Evolutionary conservation across 1,140 invertebrate species (phyloP).

Genomic region (Rhopalosiphum maidis): DNA sequence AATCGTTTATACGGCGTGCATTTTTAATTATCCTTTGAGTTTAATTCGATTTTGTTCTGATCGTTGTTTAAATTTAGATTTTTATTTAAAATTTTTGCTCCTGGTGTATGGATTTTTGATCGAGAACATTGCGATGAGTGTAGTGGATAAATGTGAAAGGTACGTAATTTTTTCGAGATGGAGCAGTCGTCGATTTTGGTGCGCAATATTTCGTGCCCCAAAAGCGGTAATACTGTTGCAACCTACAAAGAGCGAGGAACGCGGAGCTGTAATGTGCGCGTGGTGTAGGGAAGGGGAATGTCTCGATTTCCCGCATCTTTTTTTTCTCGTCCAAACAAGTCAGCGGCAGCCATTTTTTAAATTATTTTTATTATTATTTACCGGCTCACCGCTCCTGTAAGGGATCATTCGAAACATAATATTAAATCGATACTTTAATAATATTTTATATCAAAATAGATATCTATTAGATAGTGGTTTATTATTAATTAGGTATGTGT

Average conservation of each 20-base stretch:
- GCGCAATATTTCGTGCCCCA: background rate
- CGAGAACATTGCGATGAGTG: background rate
- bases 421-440: too few relatives aligned
- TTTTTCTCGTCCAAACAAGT: background rate
- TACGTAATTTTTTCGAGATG: background rate
- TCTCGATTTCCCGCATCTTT: background rate
- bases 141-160: too few relatives aligned
- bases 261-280: too few relatives aligned
- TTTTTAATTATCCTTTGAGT: too few relatives aligned
- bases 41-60: too few relatives aligned
- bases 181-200: background rate
- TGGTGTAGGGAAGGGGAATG: background rate
- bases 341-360: background rate
- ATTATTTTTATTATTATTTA: background rate
- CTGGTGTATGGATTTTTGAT: too few relatives aligned
- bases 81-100: too few relatives aligned
- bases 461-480: too few relatives aligned
- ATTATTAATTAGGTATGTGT: too few relatives aligned
- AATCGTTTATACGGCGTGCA: too few relatives aligned
- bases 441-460: too few relatives aligned
- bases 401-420: background rate
- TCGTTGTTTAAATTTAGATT: too few relatives aligned
- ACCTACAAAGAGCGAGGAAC: background rate
- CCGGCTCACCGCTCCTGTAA: background rate
- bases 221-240: background rate